A percentile compares a stretch with the other conserved stretches of the same genome.
These are phyloP conservation scores for Stegana nigrithorax DNA, from an alignment of 2,888 invertebrate species.

Conservation along the genomic window DNA sequence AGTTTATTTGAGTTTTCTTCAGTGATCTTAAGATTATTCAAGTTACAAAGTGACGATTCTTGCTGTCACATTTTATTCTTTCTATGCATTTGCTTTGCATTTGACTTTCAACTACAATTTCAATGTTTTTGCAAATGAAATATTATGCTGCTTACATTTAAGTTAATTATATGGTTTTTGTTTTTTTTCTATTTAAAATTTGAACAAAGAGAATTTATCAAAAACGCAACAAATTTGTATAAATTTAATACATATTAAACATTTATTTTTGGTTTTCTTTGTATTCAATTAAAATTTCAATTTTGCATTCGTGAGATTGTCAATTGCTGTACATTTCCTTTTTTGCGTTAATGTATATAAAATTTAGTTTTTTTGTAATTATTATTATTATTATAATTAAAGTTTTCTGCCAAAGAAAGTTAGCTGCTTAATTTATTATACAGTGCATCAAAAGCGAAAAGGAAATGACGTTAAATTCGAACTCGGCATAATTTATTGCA, in stretches of 20 bases:
- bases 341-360: not conserved
- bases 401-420: not conserved
- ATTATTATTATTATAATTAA: constrained; percentile 21
- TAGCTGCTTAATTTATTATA: not conserved
- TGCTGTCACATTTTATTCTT: no score
- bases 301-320: constrained; percentile 52
- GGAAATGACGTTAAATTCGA: no score
- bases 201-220: no score
- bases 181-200: constrained; percentile 16
- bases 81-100: constrained; percentile 13
- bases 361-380: constrained; percentile 19
- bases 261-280: constrained; percentile 19
- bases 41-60: no score
- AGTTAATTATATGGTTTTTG: no score
- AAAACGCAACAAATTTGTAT: constrained; percentile 39
- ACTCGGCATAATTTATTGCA: constrained; percentile 43
- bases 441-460: no score
- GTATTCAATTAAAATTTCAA: no score
- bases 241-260: constrained; percentile 2
- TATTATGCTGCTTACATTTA: no score
- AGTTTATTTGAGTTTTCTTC: not conserved
- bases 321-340: constrained; percentile 49
- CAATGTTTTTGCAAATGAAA: constrained; percentile 14
- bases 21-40: no score
- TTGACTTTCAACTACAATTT: constrained; percentile 45